phyloP scores from a whole-genome alignment of 1,140 invertebrate species.

The Zaprionus africanus region DNA sequence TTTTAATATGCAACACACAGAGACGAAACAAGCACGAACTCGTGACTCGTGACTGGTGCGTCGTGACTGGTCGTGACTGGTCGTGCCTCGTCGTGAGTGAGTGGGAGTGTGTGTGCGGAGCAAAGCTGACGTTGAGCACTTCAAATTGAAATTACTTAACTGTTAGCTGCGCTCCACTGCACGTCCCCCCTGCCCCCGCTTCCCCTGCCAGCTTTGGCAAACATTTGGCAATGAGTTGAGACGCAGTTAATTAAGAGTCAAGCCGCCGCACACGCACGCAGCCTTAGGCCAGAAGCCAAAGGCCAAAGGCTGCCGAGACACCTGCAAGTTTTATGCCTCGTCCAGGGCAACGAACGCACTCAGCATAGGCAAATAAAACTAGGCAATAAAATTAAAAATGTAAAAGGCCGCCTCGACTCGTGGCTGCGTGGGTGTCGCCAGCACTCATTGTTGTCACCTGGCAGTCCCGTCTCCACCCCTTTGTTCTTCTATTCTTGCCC shows the following conservation, averaged over 20 bases:
- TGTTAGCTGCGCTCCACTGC: slow-evolving; percentile 46
- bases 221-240: slow-evolving; percentile 30
- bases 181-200: neutral
- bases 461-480: neutral
- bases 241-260: slow-evolving; percentile 53
- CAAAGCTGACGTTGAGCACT: slow-evolving; percentile 53
- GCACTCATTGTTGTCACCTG: slow-evolving; percentile 14
- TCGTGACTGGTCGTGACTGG: neutral
- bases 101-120: slow-evolving; percentile 19
- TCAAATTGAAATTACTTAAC: slow-evolving; percentile 67
- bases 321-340: slow-evolving; percentile 31
- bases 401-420: slow-evolving; percentile 31
- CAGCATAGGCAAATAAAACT: slow-evolving; percentile 60
- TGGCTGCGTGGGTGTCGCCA: neutral
- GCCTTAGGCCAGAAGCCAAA: neutral
- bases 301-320: slow-evolving; percentile 37
- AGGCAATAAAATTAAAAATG: slow-evolving; percentile 72
- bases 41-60: neutral
- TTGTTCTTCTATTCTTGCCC: neutral
- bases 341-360: slow-evolving; percentile 24
- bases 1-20: slow-evolving; percentile 65
- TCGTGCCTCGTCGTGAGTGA: too few relatives aligned
- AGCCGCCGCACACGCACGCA: slow-evolving; percentile 10
- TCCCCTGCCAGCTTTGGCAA: slow-evolving; percentile 6
- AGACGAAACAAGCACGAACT: neutral